Evolutionary conservation across 2,888 invertebrate genomes (phyloP).

Genomic region (Trichopria drosophilae): DNA sequence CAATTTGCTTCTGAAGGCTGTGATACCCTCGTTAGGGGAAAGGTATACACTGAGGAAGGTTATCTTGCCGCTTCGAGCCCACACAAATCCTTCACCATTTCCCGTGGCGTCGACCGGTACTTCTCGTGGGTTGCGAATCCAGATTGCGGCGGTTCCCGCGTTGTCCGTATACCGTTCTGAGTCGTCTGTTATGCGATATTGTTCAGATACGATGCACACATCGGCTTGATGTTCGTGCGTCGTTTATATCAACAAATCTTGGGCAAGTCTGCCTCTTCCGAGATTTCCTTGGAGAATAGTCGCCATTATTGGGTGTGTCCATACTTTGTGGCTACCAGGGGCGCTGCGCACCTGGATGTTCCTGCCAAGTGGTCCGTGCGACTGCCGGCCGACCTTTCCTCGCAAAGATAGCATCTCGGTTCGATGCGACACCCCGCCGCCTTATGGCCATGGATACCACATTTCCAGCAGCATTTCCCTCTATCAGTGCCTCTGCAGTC

Average conservation of each 20-base stretch:
- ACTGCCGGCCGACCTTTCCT: background rate
- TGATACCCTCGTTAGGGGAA: background rate
- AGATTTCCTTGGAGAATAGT: slow-evolving; percentile 30
- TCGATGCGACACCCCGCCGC: slow-evolving; percentile 11
- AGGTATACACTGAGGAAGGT: slow-evolving; percentile 15
- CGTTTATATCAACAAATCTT: slow-evolving; percentile 23
- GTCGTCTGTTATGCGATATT: background rate
- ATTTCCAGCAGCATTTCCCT: slow-evolving; percentile 29
- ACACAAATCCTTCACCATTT: slow-evolving; percentile 19
- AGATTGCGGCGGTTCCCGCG: slow-evolving; percentile 9
- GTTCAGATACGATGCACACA: slow-evolving; percentile 6
- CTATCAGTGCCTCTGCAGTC: slow-evolving; percentile 27
- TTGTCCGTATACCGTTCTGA: slow-evolving; percentile 6
- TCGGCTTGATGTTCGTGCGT: slow-evolving; percentile 4
- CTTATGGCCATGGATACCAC: slow-evolving; percentile 28
- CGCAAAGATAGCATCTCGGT: slow-evolving; percentile 29
- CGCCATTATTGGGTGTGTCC: background rate
- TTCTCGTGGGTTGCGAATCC: background rate
- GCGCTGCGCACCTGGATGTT: background rate
- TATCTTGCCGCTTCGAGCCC: slow-evolving; percentile 7
- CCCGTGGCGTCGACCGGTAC: background rate
- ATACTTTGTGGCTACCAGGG: background rate
- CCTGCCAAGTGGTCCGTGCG: background rate
- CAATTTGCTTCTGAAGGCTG: slow-evolving; percentile 2
- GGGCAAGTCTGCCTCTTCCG: slow-evolving; percentile 26